These are phyloP conservation scores for Craniophora ligustri DNA, from an alignment of 2,888 invertebrate species.

Conservation along the genomic window DNA sequence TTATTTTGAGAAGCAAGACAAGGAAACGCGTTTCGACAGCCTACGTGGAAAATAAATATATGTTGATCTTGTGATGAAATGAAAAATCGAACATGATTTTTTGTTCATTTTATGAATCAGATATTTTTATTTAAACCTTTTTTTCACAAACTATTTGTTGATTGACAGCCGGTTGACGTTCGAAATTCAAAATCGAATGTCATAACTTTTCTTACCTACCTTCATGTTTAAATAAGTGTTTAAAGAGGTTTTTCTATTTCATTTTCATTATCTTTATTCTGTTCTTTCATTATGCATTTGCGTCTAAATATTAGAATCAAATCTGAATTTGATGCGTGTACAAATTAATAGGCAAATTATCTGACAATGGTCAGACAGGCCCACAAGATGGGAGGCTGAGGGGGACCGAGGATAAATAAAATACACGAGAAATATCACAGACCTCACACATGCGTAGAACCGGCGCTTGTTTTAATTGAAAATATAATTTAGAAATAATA, in stretches of 20 bases:
- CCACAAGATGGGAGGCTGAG: constrained; percentile 49
- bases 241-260: no score
- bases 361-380: constrained; percentile 60
- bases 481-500: constrained; percentile 10
- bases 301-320: not conserved
- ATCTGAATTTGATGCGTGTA: constrained; percentile 37
- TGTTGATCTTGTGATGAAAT: constrained; percentile 67
- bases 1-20: constrained; percentile 78
- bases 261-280: no score
- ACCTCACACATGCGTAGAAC: constrained; percentile 20
- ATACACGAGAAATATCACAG: constrained; percentile 47
- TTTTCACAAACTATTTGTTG: not conserved
- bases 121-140: not conserved
- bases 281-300: not conserved
- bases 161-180: not conserved
- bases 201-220: not conserved
- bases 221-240: no score
- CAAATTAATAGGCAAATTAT: constrained; percentile 58
- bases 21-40: constrained; percentile 82
- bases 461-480: constrained; percentile 9
- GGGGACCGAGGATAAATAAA: constrained; percentile 53
- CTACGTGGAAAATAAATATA: constrained; percentile 62
- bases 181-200: not conserved
- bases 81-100: constrained; percentile 38
- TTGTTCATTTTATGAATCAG: constrained; percentile 2